Base-by-base conservation (phyloP, 2,113 vertebrate species). In the Tyto alba region DNA sequence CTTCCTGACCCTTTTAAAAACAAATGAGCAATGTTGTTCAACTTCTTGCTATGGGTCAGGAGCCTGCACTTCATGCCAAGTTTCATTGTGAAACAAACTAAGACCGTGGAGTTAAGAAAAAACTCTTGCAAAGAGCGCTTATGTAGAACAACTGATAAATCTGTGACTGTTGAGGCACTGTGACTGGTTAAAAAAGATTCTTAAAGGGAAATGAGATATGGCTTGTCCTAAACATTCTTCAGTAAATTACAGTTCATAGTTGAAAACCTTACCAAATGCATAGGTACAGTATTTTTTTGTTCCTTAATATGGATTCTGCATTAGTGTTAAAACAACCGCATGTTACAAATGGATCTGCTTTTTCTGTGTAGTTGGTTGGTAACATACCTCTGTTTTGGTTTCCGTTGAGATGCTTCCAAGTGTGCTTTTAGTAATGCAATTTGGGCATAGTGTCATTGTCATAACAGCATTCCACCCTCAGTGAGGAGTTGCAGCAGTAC, bases 401-500 rank as follows among this genome's bases (percentile, higher is more conserved):
- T 53, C 57, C 0, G 22, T 43, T 82, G 96, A 95, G 96, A 73
- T 50, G 73, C 50, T 94, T 96, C 92, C 93, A 93, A 95, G 18
- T 56, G 69, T 79, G 83, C 94, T 94, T 92, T 97, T 91, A 96
- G 83, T 84, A 75, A 56, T 72, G 69, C 90, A 81, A 47, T 73
- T 47, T 27, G 50, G 92, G 64, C 36, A 26, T 6, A 22, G 69
- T 62, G 77, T 48, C 88, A 62, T 34, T 95, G 96, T 96, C 92
- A 91, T 85, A 95, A 96, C 92, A 96, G 96, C 95, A 96, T 95
- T 96, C 96, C 90, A 41, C 6, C 26, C 57, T 11, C 20, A 0
- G 6, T 93, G 93, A 96, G 92, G 64, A 89, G 48, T 64, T 92
- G 86, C 96, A 95, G 95, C 80, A 93, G 92, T 84, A 53, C 56